phyloP scores from a whole-genome alignment of 2,797 vertebrate species.

The Cyprinodon diabolis region DNA sequence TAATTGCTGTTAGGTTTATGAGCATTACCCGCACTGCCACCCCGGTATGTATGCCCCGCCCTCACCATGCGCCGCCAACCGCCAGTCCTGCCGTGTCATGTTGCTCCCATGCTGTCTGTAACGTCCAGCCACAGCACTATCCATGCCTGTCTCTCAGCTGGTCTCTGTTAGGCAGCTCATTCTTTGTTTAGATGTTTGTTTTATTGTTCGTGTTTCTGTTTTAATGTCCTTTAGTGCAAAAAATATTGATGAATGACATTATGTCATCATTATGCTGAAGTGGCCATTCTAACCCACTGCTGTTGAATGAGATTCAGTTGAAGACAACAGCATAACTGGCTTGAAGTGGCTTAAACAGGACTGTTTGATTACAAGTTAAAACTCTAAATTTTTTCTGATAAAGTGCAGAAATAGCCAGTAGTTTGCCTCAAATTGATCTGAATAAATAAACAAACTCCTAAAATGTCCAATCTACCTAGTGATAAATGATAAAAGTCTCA shows the following conservation, averaged over 20 bases:
- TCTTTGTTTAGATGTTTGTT: constrained; percentile 27
- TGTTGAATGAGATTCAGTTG: not conserved
- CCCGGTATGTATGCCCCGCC: constrained; percentile 91
- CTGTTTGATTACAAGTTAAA: not conserved
- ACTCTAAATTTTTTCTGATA: too few relatives aligned
- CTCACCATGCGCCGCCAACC: constrained; percentile 41
- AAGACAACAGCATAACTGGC: too few relatives aligned
- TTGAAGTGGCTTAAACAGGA: not conserved
- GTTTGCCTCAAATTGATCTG: too few relatives aligned
- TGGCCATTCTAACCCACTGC: not conserved
- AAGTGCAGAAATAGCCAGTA: too few relatives aligned
- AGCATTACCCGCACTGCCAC: constrained; percentile 94
- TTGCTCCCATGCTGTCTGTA: constrained; percentile 37
- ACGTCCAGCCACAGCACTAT: constrained; percentile 17
- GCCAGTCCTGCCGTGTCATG: constrained; percentile 46
- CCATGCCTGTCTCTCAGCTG: constrained; percentile 25
- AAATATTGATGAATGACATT: not conserved
- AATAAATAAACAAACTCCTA: too few relatives aligned
- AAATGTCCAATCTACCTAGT: too few relatives aligned
- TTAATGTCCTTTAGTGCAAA: not conserved
- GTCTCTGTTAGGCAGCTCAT: constrained; percentile 18
- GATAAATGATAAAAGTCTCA: too few relatives aligned
- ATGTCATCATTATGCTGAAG: not conserved
- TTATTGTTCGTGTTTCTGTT: not conserved
- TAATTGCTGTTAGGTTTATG: constrained; percentile 99